These are phyloP conservation scores for Capreolus pygargus DNA, from an alignment of 2,113 vertebrate genomes.

Conservation along the genomic window DNA sequence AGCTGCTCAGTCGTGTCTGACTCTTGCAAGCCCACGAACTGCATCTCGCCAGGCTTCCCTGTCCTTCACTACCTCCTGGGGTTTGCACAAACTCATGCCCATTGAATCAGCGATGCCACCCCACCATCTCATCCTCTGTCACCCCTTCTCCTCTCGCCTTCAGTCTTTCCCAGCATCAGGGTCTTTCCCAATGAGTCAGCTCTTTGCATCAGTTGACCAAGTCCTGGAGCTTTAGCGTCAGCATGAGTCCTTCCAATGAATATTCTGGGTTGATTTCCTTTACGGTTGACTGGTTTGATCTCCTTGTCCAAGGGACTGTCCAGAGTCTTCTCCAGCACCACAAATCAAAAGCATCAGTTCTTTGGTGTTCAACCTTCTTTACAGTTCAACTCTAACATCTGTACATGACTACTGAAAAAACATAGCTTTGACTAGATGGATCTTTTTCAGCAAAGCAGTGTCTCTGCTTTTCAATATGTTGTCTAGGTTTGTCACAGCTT, in stretches of 20 bases:
- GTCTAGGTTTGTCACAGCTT: not conserved
- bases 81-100: not conserved
- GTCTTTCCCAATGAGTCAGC: not conserved
- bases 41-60: not conserved
- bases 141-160: not conserved
- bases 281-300: not conserved
- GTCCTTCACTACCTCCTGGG: not conserved
- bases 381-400: not conserved
- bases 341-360: not conserved
- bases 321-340: not conserved
- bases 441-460: not conserved
- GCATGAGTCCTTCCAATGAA: not conserved
- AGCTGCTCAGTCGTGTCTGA: accelerated
- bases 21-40: not conserved
- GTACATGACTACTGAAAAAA: not conserved
- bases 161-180: not conserved
- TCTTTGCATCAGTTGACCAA: not conserved
- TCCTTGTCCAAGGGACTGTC: not conserved
- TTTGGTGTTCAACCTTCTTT: not conserved
- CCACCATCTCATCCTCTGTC: not conserved
- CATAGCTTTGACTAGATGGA: not conserved
- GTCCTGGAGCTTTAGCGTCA: not conserved
- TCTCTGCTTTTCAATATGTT: not conserved
- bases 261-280: not conserved
- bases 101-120: accelerated